Conservation (phyloP, 2,113 vertebrate genomes). For the Brachyhypopomus gauderio region DNA sequence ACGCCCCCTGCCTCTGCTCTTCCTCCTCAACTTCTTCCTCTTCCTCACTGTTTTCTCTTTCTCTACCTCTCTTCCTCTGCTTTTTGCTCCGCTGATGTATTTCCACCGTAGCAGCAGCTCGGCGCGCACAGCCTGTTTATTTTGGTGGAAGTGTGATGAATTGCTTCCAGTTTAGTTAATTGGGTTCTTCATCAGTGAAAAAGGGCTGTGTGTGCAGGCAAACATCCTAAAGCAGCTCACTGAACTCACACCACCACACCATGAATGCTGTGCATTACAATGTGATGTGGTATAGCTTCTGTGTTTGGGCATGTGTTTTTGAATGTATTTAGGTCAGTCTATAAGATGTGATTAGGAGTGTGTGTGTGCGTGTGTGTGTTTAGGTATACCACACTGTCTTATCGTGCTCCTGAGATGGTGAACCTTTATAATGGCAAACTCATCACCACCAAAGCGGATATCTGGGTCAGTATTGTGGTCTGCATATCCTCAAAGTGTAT, state of each 20-base stretch:
- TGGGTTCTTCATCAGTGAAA: no score
- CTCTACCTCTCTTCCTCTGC: neutral
- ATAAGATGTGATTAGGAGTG: neutral
- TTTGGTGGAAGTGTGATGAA: no score
- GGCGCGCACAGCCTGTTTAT: no score
- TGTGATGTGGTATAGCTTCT: neutral
- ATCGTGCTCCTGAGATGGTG: constrained; percentile 98
- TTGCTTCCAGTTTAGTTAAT: no score
- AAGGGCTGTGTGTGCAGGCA: no score
- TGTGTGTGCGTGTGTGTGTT: constrained; percentile 41
- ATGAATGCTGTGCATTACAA: no score
- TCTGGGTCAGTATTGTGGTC: constrained; percentile 66
- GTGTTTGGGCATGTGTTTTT: neutral
- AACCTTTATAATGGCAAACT: constrained; percentile 97
- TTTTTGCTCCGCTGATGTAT: neutral
- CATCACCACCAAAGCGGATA: constrained; percentile 95
- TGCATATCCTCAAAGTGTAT: no score
- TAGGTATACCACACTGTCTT: constrained; percentile 96
- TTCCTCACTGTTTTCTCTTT: neutral
- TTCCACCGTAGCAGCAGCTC: no score
- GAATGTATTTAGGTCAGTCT: neutral
- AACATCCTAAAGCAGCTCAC: no score
- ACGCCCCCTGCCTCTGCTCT: neutral
- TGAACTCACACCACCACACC: no score
- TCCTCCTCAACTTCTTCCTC: constrained; percentile 43